phyloP scores from a whole-genome alignment of 2,888 invertebrate species.

The Lasius fuliginosus region DNA sequence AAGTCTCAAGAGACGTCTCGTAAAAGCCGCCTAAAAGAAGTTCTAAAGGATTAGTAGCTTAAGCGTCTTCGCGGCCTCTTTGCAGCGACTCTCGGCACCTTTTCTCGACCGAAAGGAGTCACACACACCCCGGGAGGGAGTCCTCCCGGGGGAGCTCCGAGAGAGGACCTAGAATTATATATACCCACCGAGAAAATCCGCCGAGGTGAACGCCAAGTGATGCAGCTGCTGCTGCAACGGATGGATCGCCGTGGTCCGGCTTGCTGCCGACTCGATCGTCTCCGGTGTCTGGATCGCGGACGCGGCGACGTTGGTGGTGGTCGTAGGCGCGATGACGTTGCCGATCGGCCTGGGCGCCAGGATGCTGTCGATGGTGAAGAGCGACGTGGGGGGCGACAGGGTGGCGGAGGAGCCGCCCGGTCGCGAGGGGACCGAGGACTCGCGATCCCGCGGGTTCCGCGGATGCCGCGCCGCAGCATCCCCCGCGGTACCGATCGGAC shows the following conservation, averaged over 20 bases:
- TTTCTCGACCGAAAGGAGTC: constrained; percentile 4
- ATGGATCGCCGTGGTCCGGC: constrained; percentile 78
- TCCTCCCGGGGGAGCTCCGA: neutral
- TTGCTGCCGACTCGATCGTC: constrained; percentile 71
- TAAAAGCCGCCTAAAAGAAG: constrained; percentile 13
- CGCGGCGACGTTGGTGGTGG: constrained; percentile 70
- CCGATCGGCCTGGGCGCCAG: constrained; percentile 90
- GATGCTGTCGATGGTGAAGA: constrained; percentile 96
- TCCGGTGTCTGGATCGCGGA: constrained; percentile 71
- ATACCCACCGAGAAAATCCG: constrained; percentile 93
- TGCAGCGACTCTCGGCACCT: neutral
- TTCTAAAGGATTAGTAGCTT: constrained; percentile 20
- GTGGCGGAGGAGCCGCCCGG: constrained; percentile 75
- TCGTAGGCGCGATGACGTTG: constrained; percentile 85
- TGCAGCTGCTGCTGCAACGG: constrained; percentile 85
- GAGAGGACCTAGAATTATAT: constrained; percentile 64
- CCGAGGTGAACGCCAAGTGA: constrained; percentile 86
- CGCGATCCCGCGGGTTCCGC: constrained; percentile 77
- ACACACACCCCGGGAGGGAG: neutral
- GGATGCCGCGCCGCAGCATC: constrained; percentile 73
- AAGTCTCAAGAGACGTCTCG: neutral
- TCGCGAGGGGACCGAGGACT: constrained; percentile 78
- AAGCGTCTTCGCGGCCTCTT: constrained; percentile 23
- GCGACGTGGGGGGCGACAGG: constrained; percentile 88
- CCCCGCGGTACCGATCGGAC: constrained; percentile 75